Evolutionary conservation across 1,140 invertebrate genomes (phyloP).

Genomic region (Andrena cerasifolii): DNA sequence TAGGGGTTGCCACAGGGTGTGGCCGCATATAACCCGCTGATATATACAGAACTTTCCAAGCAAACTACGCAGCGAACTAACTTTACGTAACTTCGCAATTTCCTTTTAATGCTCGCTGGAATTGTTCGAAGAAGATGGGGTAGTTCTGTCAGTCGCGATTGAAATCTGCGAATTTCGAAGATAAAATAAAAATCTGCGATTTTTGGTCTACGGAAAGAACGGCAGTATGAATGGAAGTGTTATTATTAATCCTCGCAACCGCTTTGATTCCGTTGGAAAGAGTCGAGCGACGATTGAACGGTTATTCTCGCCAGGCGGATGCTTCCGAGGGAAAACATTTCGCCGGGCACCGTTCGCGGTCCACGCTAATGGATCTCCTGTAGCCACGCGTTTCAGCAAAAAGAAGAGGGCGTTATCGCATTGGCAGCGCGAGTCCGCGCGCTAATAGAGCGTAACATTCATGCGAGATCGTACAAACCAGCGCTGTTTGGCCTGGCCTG

Average conservation of each 20-base stretch:
- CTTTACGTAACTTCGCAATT: too few species aligned
- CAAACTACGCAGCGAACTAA: too few species aligned
- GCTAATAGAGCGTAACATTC: conserved; percentile 72
- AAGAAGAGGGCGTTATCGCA: conserved; percentile 12
- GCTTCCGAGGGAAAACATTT: conserved; percentile 16
- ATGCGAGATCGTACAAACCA: conserved; percentile 17
- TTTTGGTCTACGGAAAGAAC: too few species aligned
- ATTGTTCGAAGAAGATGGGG: too few species aligned
- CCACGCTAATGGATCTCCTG: not conserved
- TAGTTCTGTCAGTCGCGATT: too few species aligned
- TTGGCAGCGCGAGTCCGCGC: conserved; percentile 32
- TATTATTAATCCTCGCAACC: not conserved
- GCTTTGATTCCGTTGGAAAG: not conserved
- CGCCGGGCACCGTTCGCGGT: not conserved
- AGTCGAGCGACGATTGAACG: not conserved
- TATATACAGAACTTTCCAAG: too few species aligned
- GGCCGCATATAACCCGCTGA: too few species aligned
- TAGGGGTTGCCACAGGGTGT: too few species aligned
- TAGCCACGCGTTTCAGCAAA: not conserved
- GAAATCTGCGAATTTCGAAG: too few species aligned
- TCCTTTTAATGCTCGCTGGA: too few species aligned
- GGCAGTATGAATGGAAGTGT: not conserved
- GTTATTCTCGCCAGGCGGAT: not conserved
- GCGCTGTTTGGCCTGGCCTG: conserved; percentile 7
- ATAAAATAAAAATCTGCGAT: too few species aligned